Base-by-base conservation (phyloP, 37 sponge, comb jelly and placozoan species). In the Chondrosia reniformis region DNA sequence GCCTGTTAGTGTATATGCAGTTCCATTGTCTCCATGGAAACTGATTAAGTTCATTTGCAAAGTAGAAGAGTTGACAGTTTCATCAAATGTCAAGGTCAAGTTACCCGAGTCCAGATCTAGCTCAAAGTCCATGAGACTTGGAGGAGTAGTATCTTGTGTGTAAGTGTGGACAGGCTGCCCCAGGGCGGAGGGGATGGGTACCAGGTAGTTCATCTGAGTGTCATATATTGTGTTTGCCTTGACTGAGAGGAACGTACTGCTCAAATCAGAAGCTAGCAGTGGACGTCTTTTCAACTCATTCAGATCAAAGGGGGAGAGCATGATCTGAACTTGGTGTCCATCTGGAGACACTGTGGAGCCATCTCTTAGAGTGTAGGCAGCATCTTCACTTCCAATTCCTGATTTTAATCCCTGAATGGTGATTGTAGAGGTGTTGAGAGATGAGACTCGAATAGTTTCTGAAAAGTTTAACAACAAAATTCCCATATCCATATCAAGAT, bases 71-170 rank as follows among this genome's bases (percentile, higher is more conserved):
- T 95, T 95, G 4, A 95, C 83, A 44, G 89, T 38, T 54, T 95
- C 96, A 81, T 77, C 69, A 54, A 95, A 95, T 30, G 89, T 95
- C 30, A 95, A 55, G 15, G 81, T 91, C 55, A 95, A 49, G 40
- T 83, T 81, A 22, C 84, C 84, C 12, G 92, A 80, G 54, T 95
- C 83, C 87, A 95, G 79, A 67, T 95, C 89, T 9, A 91, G 81
- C 27, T 72, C 24, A 52, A 95, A 95, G 24, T 39, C 21, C 7
- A 46, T 25, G 4, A 91, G 81, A 4, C 38, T 45, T 32, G 96
- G 96, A 31, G 75, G 63, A 12, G 85, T 86, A 4, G 33, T 55
- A 67, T 95, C 96, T 13, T 73, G 63, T 10, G 61, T 64, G 40
- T 87, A 82, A 17, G 30, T 22, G 34, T 22, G 41, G 12, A 67